These are phyloP conservation scores for Urosaurus nigricauda DNA, from an alignment of 2,797 vertebrate genomes.

Conservation along the genomic window DNA sequence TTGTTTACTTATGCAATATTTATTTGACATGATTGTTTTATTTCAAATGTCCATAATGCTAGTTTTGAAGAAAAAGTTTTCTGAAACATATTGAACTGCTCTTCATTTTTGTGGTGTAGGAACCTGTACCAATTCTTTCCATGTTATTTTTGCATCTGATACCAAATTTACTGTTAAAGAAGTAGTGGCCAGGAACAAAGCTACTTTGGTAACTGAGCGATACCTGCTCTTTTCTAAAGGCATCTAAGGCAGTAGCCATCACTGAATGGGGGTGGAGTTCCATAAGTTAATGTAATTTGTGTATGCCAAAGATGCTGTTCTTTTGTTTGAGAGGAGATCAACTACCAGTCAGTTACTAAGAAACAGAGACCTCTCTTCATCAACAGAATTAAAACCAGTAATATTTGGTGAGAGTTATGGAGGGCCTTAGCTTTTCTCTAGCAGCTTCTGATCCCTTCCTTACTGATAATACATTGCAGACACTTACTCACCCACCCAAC, in stretches of 20 bases:
- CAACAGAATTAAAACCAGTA: not conserved
- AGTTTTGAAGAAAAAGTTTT: no score
- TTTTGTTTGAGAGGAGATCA: not conserved
- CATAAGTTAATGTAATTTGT: not conserved
- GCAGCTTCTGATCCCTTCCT: not conserved
- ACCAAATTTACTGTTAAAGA: no score
- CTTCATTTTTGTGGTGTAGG: no score
- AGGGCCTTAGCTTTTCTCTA: not conserved
- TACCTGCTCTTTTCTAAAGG: not conserved
- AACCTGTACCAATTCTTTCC: no score
- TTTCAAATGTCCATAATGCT: no score
- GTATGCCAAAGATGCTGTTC: not conserved
- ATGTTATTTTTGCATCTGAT: no score
- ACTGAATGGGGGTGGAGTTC: not conserved
- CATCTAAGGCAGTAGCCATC: not conserved
- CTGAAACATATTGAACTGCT: no score
- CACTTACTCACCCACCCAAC: not conserved
- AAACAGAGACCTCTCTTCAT: not conserved
- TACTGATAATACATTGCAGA: not conserved
- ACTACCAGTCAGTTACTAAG: not conserved
- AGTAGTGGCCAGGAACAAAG: no score
- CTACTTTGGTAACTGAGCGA: no score
- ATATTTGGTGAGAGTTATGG: not conserved
- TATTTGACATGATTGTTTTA: no score
- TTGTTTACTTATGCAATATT: no score